Percentiles rank a stretch among this genome's conserved stretches.
phyloP scores from a whole-genome alignment of 2,113 vertebrate species.

The Lampris incognitus region DNA sequence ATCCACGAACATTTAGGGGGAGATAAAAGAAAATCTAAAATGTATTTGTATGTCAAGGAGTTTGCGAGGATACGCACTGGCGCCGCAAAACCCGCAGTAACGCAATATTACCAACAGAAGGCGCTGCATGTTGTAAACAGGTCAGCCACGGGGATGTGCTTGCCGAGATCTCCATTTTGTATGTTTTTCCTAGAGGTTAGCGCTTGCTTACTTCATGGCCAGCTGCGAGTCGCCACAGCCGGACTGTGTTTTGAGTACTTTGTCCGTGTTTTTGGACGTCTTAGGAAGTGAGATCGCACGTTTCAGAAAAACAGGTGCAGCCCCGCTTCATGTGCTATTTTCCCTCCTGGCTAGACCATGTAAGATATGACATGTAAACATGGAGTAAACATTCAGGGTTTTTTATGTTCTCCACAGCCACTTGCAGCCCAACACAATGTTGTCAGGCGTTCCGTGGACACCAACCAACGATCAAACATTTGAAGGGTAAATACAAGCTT shows the following conservation, averaged over 20 bases:
- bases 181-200: slow-evolving; percentile 83
- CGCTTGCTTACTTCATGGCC: slow-evolving; percentile 73
- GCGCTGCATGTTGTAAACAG: slow-evolving; percentile 67
- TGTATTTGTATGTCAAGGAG: not conserved
- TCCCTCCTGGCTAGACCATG: slow-evolving; percentile 18
- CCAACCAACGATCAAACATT: slow-evolving; percentile 53
- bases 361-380: slow-evolving; percentile 14
- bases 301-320: not conserved
- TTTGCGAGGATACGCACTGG: not conserved
- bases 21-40: too few relatives aligned
- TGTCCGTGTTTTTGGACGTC: slow-evolving; percentile 25
- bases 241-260: slow-evolving; percentile 19
- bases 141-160: slow-evolving; percentile 45
- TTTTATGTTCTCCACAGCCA: slow-evolving; percentile 59
- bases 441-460: slow-evolving; percentile 77
- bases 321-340: not conserved
- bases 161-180: slow-evolving; percentile 85
- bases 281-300: not conserved
- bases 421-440: slow-evolving; percentile 79
- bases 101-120: slow-evolving; percentile 37
- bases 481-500: slow-evolving; percentile 71
- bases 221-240: slow-evolving; percentile 48
- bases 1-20: too few relatives aligned
- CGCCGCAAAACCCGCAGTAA: slow-evolving; percentile 38
- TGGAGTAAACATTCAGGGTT: slow-evolving; percentile 46